These are phyloP conservation scores for Columbina picui DNA, from an alignment of 2,113 vertebrate species.

Conservation along the genomic window DNA sequence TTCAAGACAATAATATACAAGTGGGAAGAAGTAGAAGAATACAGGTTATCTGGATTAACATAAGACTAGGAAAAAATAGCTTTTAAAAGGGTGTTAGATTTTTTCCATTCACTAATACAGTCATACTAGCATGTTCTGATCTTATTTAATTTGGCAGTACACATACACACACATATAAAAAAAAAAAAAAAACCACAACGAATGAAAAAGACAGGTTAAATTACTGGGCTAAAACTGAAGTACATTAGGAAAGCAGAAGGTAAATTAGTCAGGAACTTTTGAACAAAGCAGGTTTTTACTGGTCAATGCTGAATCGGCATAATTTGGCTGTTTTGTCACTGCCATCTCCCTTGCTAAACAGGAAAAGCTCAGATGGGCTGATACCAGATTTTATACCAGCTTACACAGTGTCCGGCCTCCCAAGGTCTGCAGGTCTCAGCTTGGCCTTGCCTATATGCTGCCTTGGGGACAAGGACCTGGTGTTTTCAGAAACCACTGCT, in stretches of 20 bases:
- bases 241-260: not conserved
- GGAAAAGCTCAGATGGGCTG: not conserved
- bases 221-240: not conserved
- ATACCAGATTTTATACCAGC: not conserved
- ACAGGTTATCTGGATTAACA: not conserved
- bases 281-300: not conserved
- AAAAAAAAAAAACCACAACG: no score
- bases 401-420: fast-evolving
- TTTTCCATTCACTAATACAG: not conserved
- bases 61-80: not conserved
- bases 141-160: not conserved
- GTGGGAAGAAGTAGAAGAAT: not conserved
- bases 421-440: not conserved
- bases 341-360: not conserved
- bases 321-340: fast-evolving
- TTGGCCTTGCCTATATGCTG: not conserved
- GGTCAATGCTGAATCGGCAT: not conserved
- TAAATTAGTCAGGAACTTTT: not conserved
- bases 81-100: not conserved
- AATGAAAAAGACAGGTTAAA: fast-evolving
- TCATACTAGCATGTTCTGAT: not conserved
- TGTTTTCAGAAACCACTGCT: not conserved
- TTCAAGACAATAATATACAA: not conserved
- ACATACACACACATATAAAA: no score
- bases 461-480: not conserved